phyloP scores from a whole-genome alignment of 1,140 invertebrate genomes.

The Steinernema feltiae region DNA sequence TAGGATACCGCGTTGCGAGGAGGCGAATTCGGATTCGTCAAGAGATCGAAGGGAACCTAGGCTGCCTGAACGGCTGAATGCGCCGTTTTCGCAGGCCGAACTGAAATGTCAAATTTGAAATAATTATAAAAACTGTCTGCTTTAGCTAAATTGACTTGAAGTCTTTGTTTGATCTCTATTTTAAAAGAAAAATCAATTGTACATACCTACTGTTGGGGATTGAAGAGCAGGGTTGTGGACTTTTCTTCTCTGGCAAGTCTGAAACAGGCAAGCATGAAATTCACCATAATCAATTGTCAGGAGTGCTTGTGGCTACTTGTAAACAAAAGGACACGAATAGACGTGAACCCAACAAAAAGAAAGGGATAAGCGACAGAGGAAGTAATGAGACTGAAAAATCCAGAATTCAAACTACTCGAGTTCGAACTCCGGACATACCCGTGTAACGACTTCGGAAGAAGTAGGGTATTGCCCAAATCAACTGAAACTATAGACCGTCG shows the following conservation, averaged over 20 bases:
- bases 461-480: background rate
- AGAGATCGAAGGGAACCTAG: conserved; percentile 24
- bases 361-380: conserved; percentile 1
- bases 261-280: background rate
- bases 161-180: too few relatives aligned
- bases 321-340: background rate
- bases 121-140: background rate
- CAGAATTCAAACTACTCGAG: background rate
- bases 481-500: conserved; percentile 7
- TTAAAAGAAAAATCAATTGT: background rate
- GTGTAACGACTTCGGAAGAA: background rate
- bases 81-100: background rate
- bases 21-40: conserved; percentile 24
- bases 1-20: conserved; percentile 20
- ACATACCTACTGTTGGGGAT: background rate
- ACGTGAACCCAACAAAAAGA: background rate
- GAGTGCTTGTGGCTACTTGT: background rate
- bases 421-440: conserved; percentile 10
- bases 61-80: conserved; percentile 16
- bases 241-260: background rate
- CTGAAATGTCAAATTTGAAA: background rate
- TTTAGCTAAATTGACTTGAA: too few relatives aligned
- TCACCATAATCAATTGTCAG: background rate
- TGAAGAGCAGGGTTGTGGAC: conserved; percentile 1
- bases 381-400: background rate